These are phyloP conservation scores for Puma concolor DNA, from an alignment of 2,113 vertebrate species.

Conservation along the genomic window DNA sequence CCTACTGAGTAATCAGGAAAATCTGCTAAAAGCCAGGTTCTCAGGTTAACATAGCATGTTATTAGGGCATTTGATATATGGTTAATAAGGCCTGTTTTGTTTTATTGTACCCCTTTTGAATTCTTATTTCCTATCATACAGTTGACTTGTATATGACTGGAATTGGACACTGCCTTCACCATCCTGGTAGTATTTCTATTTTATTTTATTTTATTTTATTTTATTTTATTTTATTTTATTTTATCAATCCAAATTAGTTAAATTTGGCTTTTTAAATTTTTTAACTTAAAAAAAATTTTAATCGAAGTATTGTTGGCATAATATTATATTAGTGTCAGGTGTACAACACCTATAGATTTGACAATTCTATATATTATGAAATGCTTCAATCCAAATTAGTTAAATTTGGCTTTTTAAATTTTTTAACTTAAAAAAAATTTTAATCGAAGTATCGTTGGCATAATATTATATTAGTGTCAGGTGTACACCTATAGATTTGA, in stretches of 20 bases:
- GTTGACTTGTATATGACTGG: conserved; percentile 46
- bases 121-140: conserved; percentile 53
- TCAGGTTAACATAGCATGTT: conserved; percentile 68
- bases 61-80: conserved; percentile 66
- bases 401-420: not conserved
- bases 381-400: not conserved
- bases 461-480: not conserved
- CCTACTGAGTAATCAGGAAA: conserved; percentile 50
- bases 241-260: not conserved
- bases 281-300: not conserved
- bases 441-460: not conserved
- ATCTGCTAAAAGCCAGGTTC: conserved; percentile 73
- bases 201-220: not conserved
- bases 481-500: not conserved
- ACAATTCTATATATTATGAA: not conserved
- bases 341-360: not conserved
- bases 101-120: conserved; percentile 66
- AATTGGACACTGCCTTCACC: conserved; percentile 60
- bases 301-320: not conserved
- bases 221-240: not conserved
- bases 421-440: not conserved
- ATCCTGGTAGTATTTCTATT: conserved; percentile 59
- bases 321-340: not conserved
- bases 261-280: not conserved
- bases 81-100: conserved; percentile 69